A percentile compares a stretch with the other conserved stretches of the same genome.
Conservation (phyloP, 2,113 vertebrate genomes). For the Pandion haliaetus region DNA sequence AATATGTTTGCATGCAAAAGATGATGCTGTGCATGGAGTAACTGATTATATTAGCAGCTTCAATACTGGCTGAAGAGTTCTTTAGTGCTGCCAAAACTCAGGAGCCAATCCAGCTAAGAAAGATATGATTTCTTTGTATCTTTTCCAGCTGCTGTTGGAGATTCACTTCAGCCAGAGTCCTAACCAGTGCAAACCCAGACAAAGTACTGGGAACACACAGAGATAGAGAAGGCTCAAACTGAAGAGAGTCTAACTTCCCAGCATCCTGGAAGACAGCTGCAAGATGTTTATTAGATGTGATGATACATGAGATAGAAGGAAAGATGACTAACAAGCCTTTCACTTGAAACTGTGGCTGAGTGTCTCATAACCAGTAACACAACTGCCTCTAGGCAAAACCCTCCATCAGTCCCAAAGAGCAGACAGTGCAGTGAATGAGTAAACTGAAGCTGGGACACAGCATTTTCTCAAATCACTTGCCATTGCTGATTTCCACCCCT, state of each 20-base stretch:
- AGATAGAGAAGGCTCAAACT: background rate
- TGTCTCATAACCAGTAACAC: background rate
- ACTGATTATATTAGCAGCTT: background rate
- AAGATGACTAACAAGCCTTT: constrained; percentile 43
- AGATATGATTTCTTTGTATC: background rate
- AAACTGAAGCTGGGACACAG: background rate
- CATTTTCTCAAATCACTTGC: background rate
- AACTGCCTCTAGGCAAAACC: constrained; percentile 3
- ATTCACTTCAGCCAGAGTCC: background rate
- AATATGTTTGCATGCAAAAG: background rate
- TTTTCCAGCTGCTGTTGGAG: background rate
- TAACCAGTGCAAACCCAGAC: background rate
- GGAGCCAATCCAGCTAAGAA: background rate
- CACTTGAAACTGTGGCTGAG: background rate
- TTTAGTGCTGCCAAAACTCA: background rate
- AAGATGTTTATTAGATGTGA: background rate
- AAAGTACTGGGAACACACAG: background rate
- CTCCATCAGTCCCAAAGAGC: background rate
- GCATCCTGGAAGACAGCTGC: background rate
- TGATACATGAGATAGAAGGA: background rate
- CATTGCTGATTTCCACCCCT: background rate
- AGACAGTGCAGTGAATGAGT: background rate
- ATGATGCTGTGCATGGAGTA: background rate
- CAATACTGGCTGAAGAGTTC: background rate
- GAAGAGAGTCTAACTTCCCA: background rate